phyloP scores from a whole-genome alignment of 2,113 vertebrate genomes.

The Piaya cayana region DNA sequence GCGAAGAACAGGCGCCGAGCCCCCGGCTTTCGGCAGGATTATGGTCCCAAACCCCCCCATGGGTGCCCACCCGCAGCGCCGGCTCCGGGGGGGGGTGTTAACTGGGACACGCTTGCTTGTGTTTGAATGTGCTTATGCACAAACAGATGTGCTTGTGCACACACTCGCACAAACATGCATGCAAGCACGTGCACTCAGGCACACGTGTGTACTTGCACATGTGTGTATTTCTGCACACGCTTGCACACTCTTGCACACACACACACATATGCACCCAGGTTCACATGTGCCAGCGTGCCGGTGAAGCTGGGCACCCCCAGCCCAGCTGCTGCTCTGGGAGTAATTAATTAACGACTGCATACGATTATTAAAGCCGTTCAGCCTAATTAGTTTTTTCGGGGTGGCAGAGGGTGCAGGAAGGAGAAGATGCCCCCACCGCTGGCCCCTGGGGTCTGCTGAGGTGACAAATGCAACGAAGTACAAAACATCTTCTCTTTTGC shows the following conservation, averaged over 20 bases:
- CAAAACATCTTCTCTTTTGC: neutral
- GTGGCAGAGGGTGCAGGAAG: accelerated
- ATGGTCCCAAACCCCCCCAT: neutral
- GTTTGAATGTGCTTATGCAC: neutral
- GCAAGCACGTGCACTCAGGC: neutral
- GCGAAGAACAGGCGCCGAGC: neutral
- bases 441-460: accelerated
- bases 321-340: neutral
- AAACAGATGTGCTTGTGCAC: no score
- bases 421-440: no score
- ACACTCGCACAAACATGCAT: neutral
- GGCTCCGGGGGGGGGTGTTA: neutral
- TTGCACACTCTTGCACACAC: neutral
- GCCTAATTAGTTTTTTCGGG: neutral
- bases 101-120: accelerated
- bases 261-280: neutral
- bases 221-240: no score
- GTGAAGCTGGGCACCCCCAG: neutral
- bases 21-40: neutral
- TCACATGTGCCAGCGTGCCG: accelerated
- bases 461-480: accelerated
- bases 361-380: neutral
- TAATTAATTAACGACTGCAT: neutral
- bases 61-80: neutral
- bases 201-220: no score